A percentile compares a stretch with the other conserved stretches of the same genome.
Conservation (phyloP, 2,888 invertebrate genomes). For the Amblyjoppa fuscipennis region DNA sequence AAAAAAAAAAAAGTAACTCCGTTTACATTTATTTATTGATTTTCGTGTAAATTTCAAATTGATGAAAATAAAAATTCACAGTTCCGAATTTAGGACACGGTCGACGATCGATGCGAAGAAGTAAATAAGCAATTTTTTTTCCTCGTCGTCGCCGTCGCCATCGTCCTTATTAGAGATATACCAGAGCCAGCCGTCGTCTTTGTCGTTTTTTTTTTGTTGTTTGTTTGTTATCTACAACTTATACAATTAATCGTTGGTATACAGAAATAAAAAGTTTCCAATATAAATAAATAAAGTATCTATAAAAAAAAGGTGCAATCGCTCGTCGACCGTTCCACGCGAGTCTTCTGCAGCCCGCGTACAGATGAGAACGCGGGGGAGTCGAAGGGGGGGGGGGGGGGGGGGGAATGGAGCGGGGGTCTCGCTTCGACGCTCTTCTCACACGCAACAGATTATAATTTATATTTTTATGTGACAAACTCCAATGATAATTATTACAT, state of each 20-base stretch:
- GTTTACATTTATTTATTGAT: neutral
- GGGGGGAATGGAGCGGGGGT: neutral
- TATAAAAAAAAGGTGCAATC: slow-evolving; percentile 43
- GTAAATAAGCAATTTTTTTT: slow-evolving; percentile 11
- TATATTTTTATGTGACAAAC: slow-evolving; percentile 78
- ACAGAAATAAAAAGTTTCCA: slow-evolving; percentile 26
- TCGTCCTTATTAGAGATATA: slow-evolving; percentile 27
- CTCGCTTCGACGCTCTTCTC: slow-evolving; percentile 35
- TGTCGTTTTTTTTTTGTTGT: slow-evolving; percentile 32
- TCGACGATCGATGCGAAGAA: slow-evolving; percentile 35
- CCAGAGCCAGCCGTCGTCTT: slow-evolving; percentile 36
- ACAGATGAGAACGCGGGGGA: slow-evolving; percentile 5
- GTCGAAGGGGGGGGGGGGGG: neutral
- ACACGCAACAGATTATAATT: slow-evolving; percentile 72
- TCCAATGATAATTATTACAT: slow-evolving; percentile 75
- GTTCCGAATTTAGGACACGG: slow-evolving; percentile 57
- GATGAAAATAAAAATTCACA: neutral
- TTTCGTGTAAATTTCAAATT: neutral
- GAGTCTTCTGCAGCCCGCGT: slow-evolving; percentile 18
- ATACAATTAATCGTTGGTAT: slow-evolving; percentile 47
- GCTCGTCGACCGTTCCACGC: slow-evolving; percentile 47
- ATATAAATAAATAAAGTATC: slow-evolving; percentile 15
- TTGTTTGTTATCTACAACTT: slow-evolving; percentile 17
- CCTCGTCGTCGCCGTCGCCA: slow-evolving; percentile 31
- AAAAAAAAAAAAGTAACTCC: neutral